phyloP scores from a whole-genome alignment of 2,888 invertebrate genomes.

The Pasiphila rectangulata region DNA sequence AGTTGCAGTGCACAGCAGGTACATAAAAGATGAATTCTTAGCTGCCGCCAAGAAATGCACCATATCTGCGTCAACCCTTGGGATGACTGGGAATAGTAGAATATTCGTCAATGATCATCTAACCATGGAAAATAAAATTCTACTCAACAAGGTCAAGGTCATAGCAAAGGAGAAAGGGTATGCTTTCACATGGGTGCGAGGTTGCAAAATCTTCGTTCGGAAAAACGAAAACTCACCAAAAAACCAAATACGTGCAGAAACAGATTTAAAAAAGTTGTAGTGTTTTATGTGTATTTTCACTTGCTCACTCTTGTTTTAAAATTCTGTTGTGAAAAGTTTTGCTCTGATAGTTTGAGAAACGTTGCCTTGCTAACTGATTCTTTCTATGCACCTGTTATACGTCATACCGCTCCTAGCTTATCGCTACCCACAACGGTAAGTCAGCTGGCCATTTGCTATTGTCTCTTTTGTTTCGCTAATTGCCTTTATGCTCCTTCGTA shows the following conservation, averaged over 20 bases:
- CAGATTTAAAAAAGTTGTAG: slow-evolving; percentile 10
- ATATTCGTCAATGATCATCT: slow-evolving; percentile 33
- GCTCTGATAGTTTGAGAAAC: background rate
- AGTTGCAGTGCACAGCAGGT: slow-evolving; percentile 6
- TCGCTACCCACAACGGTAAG: background rate
- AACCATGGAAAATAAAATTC: slow-evolving; percentile 26
- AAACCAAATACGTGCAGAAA: slow-evolving; percentile 14
- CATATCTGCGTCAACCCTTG: slow-evolving; percentile 9
- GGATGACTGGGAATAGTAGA: slow-evolving; percentile 15
- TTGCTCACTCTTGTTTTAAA: background rate
- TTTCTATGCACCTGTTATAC: too few relatives aligned
- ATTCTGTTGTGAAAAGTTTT: background rate
- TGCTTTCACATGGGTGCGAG: slow-evolving; percentile 21
- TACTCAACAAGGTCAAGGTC: slow-evolving; percentile 28
- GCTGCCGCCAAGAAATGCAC: slow-evolving; percentile 20
- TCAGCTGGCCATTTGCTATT: background rate
- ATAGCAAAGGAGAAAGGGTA: slow-evolving; percentile 24
- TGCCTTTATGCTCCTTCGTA: too few relatives aligned
- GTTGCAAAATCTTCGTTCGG: slow-evolving; percentile 26
- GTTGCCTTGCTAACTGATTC: background rate
- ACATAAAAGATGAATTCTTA: slow-evolving; percentile 26
- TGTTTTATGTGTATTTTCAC: background rate
- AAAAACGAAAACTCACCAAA: slow-evolving; percentile 26
- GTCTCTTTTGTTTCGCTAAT: too few relatives aligned
- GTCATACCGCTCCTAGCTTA: too few relatives aligned